Evolutionary conservation across 1,140 invertebrate species (phyloP), one percentile per base, ranked within the genome.

Genomic region (Drosophila cardini): DNA sequence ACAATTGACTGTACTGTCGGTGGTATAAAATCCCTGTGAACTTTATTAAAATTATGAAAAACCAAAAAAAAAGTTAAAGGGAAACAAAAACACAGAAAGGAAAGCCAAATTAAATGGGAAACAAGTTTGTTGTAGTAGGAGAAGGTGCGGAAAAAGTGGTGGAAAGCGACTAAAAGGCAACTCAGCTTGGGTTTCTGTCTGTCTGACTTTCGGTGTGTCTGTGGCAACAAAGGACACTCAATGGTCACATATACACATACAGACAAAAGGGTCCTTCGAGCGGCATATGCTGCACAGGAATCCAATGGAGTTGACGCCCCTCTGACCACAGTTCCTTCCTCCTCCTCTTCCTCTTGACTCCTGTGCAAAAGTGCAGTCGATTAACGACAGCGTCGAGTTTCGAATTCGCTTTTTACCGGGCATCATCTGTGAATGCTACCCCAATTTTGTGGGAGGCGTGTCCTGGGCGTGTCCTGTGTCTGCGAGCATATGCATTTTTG

Each of bases 1-100:
- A 76, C 82, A 86, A 86, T 86, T 86, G 83, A 86, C 83, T 86
- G 58, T 52, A 26, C 78, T 32, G 56, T 13, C 36, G 8, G 65
- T 11, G 26, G 75, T 55, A 55, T 55, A 34, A 85, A 82, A 87
- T 86, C 79, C 52, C 72, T 9, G 68, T 67, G 83, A 82, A 86
- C 79, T 86, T 86, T 86, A 86, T 86, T 86, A 86, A 87, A 86
- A 87, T 86, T 78, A 87, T 76, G 48, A 60, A 76, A 68, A 62
- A 42, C 42, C 34, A 42, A 38, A 38, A 69, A 40, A 16, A 57
- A 34, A 26, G 5, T 8, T 38, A n/a, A 53, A 56, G 18, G 2
- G 13, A 45, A 63, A 40, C 36, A 13, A n/a, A 26, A 15, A 13
- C 21, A 26, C 4, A 26, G 21, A 52, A 16, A 40, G 48, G 1